Conservation (phyloP, 64 coral and sea anemone genomes). For the Stichodactyla mertensii region DNA sequence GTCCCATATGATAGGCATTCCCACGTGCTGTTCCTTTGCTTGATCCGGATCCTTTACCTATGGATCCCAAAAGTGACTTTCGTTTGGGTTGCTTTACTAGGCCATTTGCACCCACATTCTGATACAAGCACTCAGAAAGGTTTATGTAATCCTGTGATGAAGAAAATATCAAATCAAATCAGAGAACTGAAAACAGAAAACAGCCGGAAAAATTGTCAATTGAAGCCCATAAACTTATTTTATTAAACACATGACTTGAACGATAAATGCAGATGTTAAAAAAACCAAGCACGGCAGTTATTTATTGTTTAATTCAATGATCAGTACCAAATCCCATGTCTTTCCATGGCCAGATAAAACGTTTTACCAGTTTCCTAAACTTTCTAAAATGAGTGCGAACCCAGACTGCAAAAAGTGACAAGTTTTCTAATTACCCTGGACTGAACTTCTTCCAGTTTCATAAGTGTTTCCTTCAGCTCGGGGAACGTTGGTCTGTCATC, state of each 20-base stretch:
- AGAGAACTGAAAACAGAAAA: background rate
- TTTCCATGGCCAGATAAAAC: too few species aligned
- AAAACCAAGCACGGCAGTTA: too few species aligned
- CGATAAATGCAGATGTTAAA: too few species aligned
- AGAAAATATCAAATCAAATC: background rate
- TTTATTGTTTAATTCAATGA: too few species aligned
- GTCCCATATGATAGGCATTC: background rate
- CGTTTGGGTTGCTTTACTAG: background rate
- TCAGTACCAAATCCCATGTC: too few species aligned
- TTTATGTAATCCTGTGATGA: background rate
- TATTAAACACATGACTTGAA: too few species aligned
- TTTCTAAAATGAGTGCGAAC: too few species aligned
- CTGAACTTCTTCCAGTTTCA: slow-evolving; percentile 11
- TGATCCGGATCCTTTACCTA: background rate
- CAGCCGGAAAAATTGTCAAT: background rate
- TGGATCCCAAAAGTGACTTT: background rate
- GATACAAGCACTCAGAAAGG: background rate
- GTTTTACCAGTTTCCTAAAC: too few species aligned
- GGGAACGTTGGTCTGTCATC: slow-evolving; percentile 17
- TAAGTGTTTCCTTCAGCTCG: background rate
- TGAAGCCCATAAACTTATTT: too few species aligned
- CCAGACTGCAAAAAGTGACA: too few species aligned
- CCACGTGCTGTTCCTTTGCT: background rate
- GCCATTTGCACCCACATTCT: background rate
- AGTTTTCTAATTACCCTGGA: background rate